These are phyloP conservation scores for Promerops cafer DNA, from an alignment of 2,113 vertebrate genomes.

Conservation along the genomic window DNA sequence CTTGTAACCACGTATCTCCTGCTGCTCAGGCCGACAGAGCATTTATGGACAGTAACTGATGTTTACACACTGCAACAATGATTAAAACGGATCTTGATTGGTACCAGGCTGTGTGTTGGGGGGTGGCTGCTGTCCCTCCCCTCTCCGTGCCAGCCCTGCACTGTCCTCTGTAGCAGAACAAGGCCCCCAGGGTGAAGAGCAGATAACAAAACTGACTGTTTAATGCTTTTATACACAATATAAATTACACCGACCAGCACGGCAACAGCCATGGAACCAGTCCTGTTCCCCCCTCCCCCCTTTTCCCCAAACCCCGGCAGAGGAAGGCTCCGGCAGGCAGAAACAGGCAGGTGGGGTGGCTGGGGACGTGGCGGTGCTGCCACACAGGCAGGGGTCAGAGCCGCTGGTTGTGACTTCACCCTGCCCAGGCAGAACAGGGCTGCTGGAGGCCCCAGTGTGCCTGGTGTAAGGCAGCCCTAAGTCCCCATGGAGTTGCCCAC, in stretches of 20 bases:
- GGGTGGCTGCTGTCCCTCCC: neutral
- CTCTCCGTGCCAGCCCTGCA: fast-evolving
- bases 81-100: slow-evolving; percentile 59
- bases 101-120: neutral
- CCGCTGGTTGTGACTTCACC: fast-evolving
- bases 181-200: neutral
- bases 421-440: neutral
- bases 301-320: neutral
- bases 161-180: neutral
- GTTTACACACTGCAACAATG: slow-evolving; percentile 51
- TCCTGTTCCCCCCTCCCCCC: neutral
- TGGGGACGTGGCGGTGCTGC: neutral
- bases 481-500: neutral
- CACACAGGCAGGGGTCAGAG: neutral
- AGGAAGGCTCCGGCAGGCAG: neutral
- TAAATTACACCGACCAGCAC: slow-evolving; percentile 62
- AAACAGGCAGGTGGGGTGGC: neutral
- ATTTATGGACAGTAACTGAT: slow-evolving; percentile 49
- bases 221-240: slow-evolving; percentile 72
- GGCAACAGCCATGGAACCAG: slow-evolving; percentile 34
- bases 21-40: slow-evolving; percentile 35
- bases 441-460: neutral
- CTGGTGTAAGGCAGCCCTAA: neutral
- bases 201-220: slow-evolving; percentile 55
- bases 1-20: slow-evolving; percentile 46